These are phyloP conservation scores for Drosophila melanogaster DNA, from an alignment of 1,140 invertebrate genomes.

Conservation along the genomic window Release_6_plus_ISO1_MT NT_037436.4:2871501-2872000, in stretches of 20 bases:
- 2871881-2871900: constrained; percentile 29
- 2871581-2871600: constrained; percentile 77
- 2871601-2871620: constrained; percentile 61
- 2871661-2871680: constrained; percentile 68
- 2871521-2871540: constrained; percentile 41
- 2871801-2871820: constrained; percentile 57
- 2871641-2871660: constrained; percentile 42
- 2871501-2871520: constrained; percentile 57
- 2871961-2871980: constrained; percentile 48
- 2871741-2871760: constrained; percentile 31
- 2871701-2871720: constrained; percentile 82
- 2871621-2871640: constrained; percentile 57
- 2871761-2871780: constrained; percentile 31
- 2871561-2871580: constrained; percentile 78
- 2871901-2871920: constrained; percentile 15
- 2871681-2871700: constrained; percentile 82
- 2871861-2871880: constrained; percentile 27
- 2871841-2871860: constrained; percentile 70
- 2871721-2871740: constrained; percentile 79
- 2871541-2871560: constrained; percentile 70
- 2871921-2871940: constrained; percentile 30
- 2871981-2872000: constrained; percentile 77
- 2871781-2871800: constrained; percentile 36
- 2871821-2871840: constrained; percentile 16
- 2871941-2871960: constrained; percentile 43